Evolutionary conservation across 2,797 vertebrate species (phyloP).

Genomic region (Amazona ochrocephala): DNA sequence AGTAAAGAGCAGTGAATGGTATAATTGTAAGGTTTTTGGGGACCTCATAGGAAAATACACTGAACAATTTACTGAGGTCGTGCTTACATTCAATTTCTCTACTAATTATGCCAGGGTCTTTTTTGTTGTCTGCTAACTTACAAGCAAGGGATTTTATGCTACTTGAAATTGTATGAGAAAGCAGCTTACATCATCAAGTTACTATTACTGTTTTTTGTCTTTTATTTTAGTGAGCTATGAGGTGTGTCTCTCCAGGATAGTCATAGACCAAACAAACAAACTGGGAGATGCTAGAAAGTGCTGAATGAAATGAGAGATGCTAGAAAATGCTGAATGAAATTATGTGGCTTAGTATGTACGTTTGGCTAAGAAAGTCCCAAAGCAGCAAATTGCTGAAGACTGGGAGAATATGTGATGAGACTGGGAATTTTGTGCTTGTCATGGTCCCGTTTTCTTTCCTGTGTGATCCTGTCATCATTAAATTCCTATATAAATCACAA

Average conservation of each 20-base stretch:
- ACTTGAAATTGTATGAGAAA: not conserved
- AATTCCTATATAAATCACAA: not conserved
- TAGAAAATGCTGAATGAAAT: not conserved
- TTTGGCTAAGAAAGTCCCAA: not conserved
- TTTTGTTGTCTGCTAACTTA: not conserved
- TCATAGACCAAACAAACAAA: not conserved
- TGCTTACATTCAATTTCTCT: not conserved
- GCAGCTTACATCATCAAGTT: not conserved
- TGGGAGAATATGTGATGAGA: not conserved
- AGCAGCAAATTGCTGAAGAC: not conserved
- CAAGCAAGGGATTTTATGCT: not conserved
- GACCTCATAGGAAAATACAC: not conserved
- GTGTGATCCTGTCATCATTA: not conserved
- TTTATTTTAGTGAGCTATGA: not conserved
- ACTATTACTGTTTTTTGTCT: not conserved
- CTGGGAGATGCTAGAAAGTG: not conserved
- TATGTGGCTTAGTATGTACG: not conserved
- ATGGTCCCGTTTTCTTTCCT: not conserved
- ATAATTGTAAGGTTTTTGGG: not conserved
- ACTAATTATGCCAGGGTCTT: not conserved
- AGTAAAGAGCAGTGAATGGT: not conserved
- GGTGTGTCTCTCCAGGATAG: not conserved
- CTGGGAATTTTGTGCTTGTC: not conserved
- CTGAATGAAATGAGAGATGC: not conserved
- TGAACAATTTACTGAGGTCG: not conserved